Conservation (phyloP, 2,888 invertebrate genomes). For the Leucophenga maculata region DNA sequence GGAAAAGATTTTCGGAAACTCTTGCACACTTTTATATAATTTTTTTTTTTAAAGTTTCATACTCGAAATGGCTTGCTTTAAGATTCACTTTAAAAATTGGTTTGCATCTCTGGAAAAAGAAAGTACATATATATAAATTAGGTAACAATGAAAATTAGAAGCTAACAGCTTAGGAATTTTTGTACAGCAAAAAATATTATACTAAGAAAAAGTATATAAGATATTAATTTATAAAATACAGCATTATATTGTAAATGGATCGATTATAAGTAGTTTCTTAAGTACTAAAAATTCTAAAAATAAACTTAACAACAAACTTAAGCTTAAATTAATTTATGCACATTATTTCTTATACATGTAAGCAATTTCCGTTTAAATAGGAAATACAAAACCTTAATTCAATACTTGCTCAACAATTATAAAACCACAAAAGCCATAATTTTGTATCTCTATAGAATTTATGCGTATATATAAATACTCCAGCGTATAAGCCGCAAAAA, state of each 20-base stretch:
- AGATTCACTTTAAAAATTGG: too few species aligned
- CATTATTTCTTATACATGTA: neutral
- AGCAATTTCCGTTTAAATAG: neutral
- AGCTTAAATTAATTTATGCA: neutral
- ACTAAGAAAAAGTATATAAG: neutral
- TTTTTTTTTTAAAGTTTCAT: too few species aligned
- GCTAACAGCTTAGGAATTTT: neutral
- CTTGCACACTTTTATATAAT: too few species aligned
- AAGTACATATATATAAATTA: too few species aligned
- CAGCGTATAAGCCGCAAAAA: slow-evolving; percentile 9
- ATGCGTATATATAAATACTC: neutral
- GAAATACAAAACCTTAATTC: neutral
- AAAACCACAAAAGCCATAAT: slow-evolving; percentile 17
- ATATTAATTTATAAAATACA: neutral
- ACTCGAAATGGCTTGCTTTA: too few species aligned
- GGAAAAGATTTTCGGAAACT: too few species aligned
- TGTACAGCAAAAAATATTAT: neutral
- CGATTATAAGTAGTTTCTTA: too few species aligned
- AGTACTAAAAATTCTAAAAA: neutral
- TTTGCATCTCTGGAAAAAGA: neutral
- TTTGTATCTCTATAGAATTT: neutral
- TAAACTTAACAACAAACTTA: neutral
- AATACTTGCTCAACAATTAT: slow-evolving; percentile 10
- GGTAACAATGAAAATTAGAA: neutral
- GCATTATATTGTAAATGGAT: too few species aligned